phyloP scores from a whole-genome alignment of 2,888 invertebrate species.

The Spodoptera littoralis region DNA sequence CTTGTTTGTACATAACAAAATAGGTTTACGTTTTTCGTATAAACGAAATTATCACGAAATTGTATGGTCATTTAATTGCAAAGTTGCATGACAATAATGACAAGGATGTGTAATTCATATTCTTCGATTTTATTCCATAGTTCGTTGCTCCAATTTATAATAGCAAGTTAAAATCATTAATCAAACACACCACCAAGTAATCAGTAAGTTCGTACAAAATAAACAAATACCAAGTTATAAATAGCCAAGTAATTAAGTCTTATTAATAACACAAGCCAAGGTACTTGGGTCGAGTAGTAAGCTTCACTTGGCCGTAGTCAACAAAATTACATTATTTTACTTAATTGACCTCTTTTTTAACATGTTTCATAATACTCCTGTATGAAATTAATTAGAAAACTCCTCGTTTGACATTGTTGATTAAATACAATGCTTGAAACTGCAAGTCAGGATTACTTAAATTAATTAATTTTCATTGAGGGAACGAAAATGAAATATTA shows the following conservation, averaged over 20 bases:
- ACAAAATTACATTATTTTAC: constrained; percentile 40
- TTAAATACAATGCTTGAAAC: constrained; percentile 42
- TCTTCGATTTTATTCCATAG: too few species aligned
- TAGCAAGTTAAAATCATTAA: too few species aligned
- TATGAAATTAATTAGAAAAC: constrained; percentile 44
- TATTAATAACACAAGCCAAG: constrained; percentile 29
- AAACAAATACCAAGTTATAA: constrained; percentile 6
- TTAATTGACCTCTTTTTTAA: constrained; percentile 46
- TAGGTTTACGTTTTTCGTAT: too few species aligned
- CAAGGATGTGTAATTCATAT: too few species aligned
- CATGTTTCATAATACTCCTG: constrained; percentile 38
- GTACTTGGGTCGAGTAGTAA: constrained; percentile 19
- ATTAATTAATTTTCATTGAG: constrained; percentile 41
- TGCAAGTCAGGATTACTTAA: constrained; percentile 50
- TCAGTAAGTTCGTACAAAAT: neutral
- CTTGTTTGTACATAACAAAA: too few species aligned
- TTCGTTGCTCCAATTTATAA: too few species aligned
- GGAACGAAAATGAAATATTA: constrained; percentile 15
- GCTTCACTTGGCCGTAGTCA: constrained; percentile 20
- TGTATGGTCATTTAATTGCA: too few species aligned
- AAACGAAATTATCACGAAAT: too few species aligned
- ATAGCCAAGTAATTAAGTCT: constrained; percentile 12
- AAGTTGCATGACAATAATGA: too few species aligned
- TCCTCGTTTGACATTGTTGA: constrained; percentile 34
- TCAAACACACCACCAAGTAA: too few species aligned